A percentile compares a stretch with the other conserved stretches of the same genome.
Evolutionary conservation across 53 echinoderm and acorn worm genomes (phyloP).

Genomic region (Apostichopus leukothele): DNA sequence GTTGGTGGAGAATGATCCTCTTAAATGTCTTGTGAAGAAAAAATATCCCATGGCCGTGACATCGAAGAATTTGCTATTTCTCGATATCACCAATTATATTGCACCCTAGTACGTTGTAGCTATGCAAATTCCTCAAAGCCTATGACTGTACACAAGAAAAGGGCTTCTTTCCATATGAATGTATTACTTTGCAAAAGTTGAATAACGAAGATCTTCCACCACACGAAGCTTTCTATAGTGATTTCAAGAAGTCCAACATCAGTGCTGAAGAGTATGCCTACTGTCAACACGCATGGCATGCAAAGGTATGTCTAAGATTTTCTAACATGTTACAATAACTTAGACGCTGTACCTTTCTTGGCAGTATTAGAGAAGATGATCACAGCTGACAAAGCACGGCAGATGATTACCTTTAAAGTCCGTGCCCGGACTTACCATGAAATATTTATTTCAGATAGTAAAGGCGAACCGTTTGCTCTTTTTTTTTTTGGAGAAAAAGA

Average conservation of each 20-base stretch:
- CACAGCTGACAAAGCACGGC: constrained; percentile 12
- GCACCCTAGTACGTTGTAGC: constrained; percentile 50
- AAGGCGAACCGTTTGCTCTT: constrained; percentile 33
- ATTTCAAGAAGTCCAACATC: constrained; percentile 37
- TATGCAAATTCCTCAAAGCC: constrained; percentile 51
- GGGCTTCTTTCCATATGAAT: constrained; percentile 62
- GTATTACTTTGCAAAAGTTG: neutral
- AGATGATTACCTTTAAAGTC: constrained; percentile 57
- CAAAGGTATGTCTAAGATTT: constrained; percentile 54
- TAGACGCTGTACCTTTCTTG: constrained; percentile 44
- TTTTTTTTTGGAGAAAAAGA: constrained; percentile 27
- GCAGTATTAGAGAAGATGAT: constrained; percentile 52
- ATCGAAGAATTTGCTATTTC: too few species aligned
- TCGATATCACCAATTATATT: too few species aligned
- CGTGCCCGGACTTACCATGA: constrained; percentile 52
- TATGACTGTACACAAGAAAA: constrained; percentile 48
- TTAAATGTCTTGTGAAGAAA: too few species aligned
- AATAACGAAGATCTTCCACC: constrained; percentile 52
- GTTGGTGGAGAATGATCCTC: too few species aligned
- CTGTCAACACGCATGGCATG: constrained; percentile 32
- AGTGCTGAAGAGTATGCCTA: constrained; percentile 46
- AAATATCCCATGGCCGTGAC: too few species aligned
- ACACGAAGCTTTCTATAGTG: constrained; percentile 37
- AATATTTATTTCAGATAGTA: constrained; percentile 47
- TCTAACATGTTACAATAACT: constrained; percentile 57